Conservation (phyloP, 2,888 invertebrate species). For the Bombyx huttoni region DNA sequence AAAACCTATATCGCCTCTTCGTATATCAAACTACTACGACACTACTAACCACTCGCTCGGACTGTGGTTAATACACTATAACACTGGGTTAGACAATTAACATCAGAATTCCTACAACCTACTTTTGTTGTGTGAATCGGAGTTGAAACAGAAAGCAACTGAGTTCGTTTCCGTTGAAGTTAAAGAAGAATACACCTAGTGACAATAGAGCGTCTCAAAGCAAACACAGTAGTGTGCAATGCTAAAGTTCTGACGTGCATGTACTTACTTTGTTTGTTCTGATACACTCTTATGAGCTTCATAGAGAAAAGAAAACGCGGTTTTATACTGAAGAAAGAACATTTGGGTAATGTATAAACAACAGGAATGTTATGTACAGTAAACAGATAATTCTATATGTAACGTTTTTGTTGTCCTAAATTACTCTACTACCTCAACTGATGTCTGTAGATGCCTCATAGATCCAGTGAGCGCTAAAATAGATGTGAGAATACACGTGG, state of each 20-base stretch:
- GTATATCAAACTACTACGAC: too few species aligned
- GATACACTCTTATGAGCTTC: conserved; percentile 37
- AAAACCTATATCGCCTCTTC: too few species aligned
- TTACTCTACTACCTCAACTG: conserved; percentile 41
- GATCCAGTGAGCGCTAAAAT: too few species aligned
- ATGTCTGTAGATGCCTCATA: background rate
- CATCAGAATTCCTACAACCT: too few species aligned
- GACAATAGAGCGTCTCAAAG: conserved; percentile 49
- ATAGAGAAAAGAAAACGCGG: conserved; percentile 5
- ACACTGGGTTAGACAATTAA: too few species aligned
- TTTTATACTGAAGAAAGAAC: conserved; percentile 13
- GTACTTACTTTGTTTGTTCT: conserved; percentile 74
- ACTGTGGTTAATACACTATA: too few species aligned
- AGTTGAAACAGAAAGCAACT: too few species aligned
- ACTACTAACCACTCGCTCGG: too few species aligned
- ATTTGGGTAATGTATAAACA: conserved; percentile 69
- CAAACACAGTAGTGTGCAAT: conserved; percentile 73
- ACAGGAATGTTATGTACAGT: conserved; percentile 73
- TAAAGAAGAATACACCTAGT: conserved; percentile 3
- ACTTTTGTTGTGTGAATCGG: too few species aligned
- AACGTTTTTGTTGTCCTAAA: conserved; percentile 74
- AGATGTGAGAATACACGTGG: too few species aligned
- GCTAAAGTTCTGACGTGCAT: conserved; percentile 63
- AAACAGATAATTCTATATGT: conserved; percentile 69
- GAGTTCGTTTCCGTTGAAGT: conserved; percentile 5